These are phyloP conservation scores for Camptogramma bilineatum DNA, from an alignment of 2,888 invertebrate species.

Conservation along the genomic window DNA sequence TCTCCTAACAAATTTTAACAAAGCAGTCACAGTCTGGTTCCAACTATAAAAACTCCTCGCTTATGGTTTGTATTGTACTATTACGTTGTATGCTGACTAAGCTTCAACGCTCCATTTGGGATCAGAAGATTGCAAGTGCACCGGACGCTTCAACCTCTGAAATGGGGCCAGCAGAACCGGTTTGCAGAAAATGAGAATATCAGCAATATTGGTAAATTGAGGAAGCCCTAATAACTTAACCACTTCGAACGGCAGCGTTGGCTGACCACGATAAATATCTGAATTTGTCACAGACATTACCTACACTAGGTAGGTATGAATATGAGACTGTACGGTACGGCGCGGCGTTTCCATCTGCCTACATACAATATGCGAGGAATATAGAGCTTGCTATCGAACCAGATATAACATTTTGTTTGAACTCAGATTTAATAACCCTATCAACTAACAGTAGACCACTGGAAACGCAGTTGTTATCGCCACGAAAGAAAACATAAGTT, in stretches of 20 bases:
- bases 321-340: neutral
- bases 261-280: slow-evolving; percentile 46
- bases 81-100: neutral
- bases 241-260: slow-evolving; percentile 51
- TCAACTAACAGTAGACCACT: too few relatives aligned
- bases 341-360: too few relatives aligned
- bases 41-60: too few relatives aligned
- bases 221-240: slow-evolving; percentile 67
- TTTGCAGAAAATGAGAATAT: slow-evolving; percentile 62
- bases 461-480: too few relatives aligned
- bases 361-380: too few relatives aligned
- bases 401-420: too few relatives aligned
- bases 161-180: slow-evolving; percentile 48
- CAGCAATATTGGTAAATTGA: slow-evolving; percentile 66
- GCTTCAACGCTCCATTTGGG: neutral
- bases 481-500: too few relatives aligned
- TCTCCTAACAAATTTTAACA: too few relatives aligned
- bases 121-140: neutral
- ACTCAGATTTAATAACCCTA: too few relatives aligned
- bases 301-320: neutral
- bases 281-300: slow-evolving; percentile 29
- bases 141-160: slow-evolving; percentile 23
- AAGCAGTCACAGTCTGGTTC: neutral
- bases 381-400: too few relatives aligned
- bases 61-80: neutral